Evolutionary conservation across 2,888 invertebrate species (phyloP), one percentile per base, ranked within the genome.

Genomic region (Troilus luridus): DNA sequence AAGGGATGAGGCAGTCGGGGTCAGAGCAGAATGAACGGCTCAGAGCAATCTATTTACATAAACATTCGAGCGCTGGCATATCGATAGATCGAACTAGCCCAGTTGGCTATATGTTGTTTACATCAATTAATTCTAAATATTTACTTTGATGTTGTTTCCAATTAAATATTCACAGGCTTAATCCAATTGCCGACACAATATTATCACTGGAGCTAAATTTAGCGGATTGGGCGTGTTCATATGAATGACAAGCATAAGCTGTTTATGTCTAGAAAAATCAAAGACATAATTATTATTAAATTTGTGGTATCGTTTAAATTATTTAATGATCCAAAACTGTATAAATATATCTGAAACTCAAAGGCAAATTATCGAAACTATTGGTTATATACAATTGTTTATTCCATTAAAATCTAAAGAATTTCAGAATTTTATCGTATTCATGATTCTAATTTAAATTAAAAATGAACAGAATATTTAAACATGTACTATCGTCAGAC

Each of bases 31-130:
- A 56, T n/a, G 56, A 85, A 56, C 85, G n/a, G 85, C 56, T 85
- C 56, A 54, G n/a, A 58, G 56, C 85, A n/a, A 56, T 85, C 85
- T 85, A 85, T 85, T 85, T 85, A 85, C 85, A 85, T 85, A 85
- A 85, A 85, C 85, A 85, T 56, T 85, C 85, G 14, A 56, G n/a
- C 10, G n/a, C n/a, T n/a, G 54, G 56, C 56, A 21, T 85, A 56
- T 85, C n/a, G 85, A 85, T 56, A 85, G 56, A 56, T 85, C 56
- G 21, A n/a, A 21, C 56, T n/a, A 85, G 54, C 19, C 56, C 85
- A 56, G 56, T 85, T n/a, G 56, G 5, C 56, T 56, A 85, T 85
- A n/a, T 85, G n/a, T 56, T 54, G 56, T 85, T 85, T 56, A 58
- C 85, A 85, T 56, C 56, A 10, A 85, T 85, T 56, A 0, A 0